These are phyloP conservation scores for Talpa occidentalis DNA, from an alignment of 2,113 vertebrate species.

Conservation along the genomic window DNA sequence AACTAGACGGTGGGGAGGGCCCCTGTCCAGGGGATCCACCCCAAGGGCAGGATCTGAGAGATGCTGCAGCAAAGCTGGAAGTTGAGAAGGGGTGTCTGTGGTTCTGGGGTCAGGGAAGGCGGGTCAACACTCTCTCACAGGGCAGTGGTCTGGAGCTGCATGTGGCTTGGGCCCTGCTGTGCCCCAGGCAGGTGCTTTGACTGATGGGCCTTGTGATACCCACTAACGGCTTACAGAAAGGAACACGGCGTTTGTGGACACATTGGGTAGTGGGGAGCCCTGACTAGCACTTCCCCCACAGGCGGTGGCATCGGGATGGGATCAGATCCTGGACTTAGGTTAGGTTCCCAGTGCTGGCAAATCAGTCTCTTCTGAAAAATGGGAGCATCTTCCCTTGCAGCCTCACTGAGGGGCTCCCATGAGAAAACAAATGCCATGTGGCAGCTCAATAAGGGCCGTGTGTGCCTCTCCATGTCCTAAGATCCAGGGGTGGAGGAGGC, in stretches of 20 bases:
- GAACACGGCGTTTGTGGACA: accelerated
- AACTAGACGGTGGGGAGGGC: no score
- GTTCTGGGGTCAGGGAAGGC: neutral
- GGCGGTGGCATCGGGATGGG: accelerated
- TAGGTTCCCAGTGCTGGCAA: neutral
- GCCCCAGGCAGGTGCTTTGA: no score
- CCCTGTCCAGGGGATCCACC: neutral
- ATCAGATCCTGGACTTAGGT: neutral
- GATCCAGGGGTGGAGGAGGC: neutral
- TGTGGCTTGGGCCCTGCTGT: neutral
- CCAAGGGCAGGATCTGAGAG: neutral
- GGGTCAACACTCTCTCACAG: accelerated
- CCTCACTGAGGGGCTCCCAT: accelerated
- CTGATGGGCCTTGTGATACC: neutral
- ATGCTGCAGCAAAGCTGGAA: no score
- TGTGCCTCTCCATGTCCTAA: no score
- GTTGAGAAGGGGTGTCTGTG: no score
- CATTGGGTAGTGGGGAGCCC: neutral
- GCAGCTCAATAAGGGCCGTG: neutral
- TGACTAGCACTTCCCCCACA: neutral
- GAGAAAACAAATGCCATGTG: accelerated
- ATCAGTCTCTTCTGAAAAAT: neutral
- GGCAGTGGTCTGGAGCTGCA: neutral
- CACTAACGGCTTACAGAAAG: accelerated
- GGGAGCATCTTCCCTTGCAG: neutral